Evolutionary conservation across 2,888 invertebrate genomes (phyloP).

Genomic region (Hydroisotoma schaefferi): DNA sequence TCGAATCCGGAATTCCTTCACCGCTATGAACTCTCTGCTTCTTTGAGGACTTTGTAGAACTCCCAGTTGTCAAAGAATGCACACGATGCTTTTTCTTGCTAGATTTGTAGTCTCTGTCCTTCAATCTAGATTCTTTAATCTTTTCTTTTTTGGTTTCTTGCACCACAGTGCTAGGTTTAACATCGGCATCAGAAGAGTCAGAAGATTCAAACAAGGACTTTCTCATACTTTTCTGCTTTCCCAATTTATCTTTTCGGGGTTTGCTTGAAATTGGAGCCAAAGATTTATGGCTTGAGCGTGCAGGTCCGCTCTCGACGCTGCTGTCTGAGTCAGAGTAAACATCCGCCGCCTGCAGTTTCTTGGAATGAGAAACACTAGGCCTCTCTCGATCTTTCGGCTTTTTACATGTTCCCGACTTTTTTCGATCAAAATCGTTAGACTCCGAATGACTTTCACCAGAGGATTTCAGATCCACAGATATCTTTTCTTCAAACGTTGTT

Average conservation of each 20-base stretch:
- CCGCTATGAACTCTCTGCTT: constrained; percentile 2
- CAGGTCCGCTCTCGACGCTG: constrained; percentile 28
- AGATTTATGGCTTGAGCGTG: neutral
- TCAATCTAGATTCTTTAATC: constrained; percentile 11
- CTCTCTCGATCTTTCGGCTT: neutral
- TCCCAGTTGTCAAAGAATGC: constrained; percentile 33
- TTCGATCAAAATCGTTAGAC: constrained; percentile 9
- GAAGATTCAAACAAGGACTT: constrained; percentile 45
- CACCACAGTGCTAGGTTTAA: constrained; percentile 6
- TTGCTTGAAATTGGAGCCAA: constrained; percentile 8
- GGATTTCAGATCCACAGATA: constrained; percentile 32
- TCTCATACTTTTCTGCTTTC: constrained; percentile 37
- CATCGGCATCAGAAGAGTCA: constrained; percentile 35
- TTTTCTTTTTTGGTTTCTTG: constrained; percentile 21
- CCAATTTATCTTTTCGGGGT: constrained; percentile 36
- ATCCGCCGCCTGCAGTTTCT: constrained; percentile 29
- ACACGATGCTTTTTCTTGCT: constrained; percentile 31
- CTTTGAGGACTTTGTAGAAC: constrained; percentile 29
- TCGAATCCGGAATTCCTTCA: constrained; percentile 21
- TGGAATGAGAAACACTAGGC: neutral
- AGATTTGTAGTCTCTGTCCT: constrained; percentile 26
- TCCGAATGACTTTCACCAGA: constrained; percentile 43
- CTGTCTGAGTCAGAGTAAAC: constrained; percentile 46
- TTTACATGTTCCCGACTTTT: neutral
- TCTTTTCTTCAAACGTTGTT: constrained; percentile 11